A percentile compares a stretch with the other conserved stretches of the same genome.
phyloP scores from a whole-genome alignment of 2,888 invertebrate species.

The Amblyjoppa fuscipennis region DNA sequence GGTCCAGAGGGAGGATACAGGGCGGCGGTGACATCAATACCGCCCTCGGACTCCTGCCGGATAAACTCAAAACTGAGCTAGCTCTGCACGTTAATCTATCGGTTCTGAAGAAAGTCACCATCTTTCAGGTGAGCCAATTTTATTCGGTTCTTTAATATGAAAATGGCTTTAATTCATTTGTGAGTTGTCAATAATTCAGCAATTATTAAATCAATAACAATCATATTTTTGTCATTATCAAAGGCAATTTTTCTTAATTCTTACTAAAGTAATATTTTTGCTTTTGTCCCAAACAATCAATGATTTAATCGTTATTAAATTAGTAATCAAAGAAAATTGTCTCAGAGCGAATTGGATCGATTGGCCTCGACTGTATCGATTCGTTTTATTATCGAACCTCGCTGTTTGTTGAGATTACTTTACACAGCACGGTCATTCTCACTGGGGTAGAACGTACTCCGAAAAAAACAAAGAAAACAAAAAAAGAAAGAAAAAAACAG shows the following conservation, averaged over 20 bases:
- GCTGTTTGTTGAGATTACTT: not conserved
- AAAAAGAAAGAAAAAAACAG: not conserved
- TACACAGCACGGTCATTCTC: not conserved
- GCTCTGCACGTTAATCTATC: conserved; percentile 98
- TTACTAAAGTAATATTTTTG: not conserved
- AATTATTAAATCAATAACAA: not conserved
- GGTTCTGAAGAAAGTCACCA: conserved; percentile 95
- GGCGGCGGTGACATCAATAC: conserved; percentile 99
- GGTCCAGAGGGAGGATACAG: conserved; percentile 98
- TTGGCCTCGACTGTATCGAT: not conserved
- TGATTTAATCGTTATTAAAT: too few relatives aligned
- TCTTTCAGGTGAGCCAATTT: conserved; percentile 90
- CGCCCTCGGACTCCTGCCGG: conserved; percentile 95
- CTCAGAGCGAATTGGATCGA: not conserved
- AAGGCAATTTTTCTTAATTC: too few relatives aligned
- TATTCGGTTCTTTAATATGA: not conserved
- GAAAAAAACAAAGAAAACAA: not conserved
- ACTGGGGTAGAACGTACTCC: not conserved
- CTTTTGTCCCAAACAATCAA: not conserved
- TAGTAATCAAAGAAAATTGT: too few relatives aligned
- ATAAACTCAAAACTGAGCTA: conserved; percentile 98
- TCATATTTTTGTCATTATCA: not conserved
- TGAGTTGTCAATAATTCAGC: not conserved
- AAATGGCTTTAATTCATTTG: not conserved
- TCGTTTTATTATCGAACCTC: not conserved